Percentiles rank a stretch among this genome's conserved stretches.
These are phyloP conservation scores for Steinernema scapterisci DNA, from an alignment of 2,888 invertebrate species.

Conservation along the genomic window DNA sequence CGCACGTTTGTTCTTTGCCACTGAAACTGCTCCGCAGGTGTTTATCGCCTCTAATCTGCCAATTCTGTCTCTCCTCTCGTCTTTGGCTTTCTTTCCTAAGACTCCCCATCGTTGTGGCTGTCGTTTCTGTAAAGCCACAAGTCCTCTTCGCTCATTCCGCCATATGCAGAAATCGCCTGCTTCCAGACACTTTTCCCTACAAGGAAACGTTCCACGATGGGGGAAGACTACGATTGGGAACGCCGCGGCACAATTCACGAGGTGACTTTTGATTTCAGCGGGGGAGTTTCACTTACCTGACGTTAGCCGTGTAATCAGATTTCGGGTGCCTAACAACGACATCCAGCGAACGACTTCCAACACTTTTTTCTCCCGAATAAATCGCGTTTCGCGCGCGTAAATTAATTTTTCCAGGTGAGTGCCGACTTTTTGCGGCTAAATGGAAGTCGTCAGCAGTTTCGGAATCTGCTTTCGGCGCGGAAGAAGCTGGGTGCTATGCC, in stretches of 20 bases:
- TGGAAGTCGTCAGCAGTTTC: constrained; percentile 64
- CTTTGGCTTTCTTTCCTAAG: neutral
- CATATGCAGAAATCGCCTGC: neutral
- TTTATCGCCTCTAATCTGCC: constrained; percentile 1
- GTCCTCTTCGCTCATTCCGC: neutral
- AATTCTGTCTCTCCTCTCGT: neutral
- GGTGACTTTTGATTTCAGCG: neutral
- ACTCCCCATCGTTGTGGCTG: neutral
- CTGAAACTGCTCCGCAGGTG: neutral
- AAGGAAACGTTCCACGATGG: neutral
- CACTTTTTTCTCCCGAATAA: neutral
- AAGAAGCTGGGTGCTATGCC: constrained; percentile 65
- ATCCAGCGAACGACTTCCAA: neutral
- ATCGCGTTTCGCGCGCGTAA: neutral
- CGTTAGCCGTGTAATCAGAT: neutral
- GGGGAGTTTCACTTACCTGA: neutral
- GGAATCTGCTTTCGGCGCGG: constrained; percentile 62
- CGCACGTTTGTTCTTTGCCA: neutral
- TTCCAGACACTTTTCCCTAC: neutral
- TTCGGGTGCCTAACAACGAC: neutral
- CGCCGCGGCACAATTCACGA: constrained; percentile 27
- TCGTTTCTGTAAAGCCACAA: too few species aligned
- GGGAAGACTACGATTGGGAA: neutral
- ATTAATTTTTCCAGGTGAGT: constrained; percentile 57
- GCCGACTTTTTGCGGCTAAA: constrained; percentile 65